Conservation (phyloP, 1,140 invertebrate species). For the Ostrea edulis region DNA sequence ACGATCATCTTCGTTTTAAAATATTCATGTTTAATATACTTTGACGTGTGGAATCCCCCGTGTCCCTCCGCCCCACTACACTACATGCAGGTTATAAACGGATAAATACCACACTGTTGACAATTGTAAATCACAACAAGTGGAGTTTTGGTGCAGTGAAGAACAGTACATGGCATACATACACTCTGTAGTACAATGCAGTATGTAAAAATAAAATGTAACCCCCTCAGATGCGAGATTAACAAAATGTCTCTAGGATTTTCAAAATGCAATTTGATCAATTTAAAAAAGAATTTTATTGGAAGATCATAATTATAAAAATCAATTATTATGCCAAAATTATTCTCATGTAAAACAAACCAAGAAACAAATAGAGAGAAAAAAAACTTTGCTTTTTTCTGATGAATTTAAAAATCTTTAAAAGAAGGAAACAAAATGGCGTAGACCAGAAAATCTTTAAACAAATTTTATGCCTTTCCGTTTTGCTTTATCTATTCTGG, state of each 20-base stretch:
- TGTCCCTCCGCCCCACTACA: not conserved
- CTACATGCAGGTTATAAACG: not conserved
- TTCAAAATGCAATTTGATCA: too few species aligned
- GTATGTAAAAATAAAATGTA: too few species aligned
- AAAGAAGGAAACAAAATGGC: not conserved
- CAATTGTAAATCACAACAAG: not conserved
- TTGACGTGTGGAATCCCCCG: not conserved
- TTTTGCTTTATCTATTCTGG: not conserved
- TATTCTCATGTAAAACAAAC: too few species aligned
- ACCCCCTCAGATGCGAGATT: too few species aligned
- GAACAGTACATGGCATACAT: too few species aligned
- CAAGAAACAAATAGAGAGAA: too few species aligned
- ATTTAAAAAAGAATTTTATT: too few species aligned
- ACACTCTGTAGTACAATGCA: too few species aligned
- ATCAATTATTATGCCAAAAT: too few species aligned
- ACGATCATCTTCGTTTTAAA: not conserved
- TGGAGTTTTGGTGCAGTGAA: too few species aligned
- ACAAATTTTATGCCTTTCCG: not conserved
- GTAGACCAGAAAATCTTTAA: not conserved
- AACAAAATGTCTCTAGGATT: too few species aligned
- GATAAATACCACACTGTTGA: constrained; percentile 8
- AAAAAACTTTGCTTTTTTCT: not conserved
- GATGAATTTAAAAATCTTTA: not conserved
- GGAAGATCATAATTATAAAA: too few species aligned
- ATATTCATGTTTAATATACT: constrained; percentile 10